Conservation (phyloP, 2,113 vertebrate species). For the Platichthys flesus region DNA sequence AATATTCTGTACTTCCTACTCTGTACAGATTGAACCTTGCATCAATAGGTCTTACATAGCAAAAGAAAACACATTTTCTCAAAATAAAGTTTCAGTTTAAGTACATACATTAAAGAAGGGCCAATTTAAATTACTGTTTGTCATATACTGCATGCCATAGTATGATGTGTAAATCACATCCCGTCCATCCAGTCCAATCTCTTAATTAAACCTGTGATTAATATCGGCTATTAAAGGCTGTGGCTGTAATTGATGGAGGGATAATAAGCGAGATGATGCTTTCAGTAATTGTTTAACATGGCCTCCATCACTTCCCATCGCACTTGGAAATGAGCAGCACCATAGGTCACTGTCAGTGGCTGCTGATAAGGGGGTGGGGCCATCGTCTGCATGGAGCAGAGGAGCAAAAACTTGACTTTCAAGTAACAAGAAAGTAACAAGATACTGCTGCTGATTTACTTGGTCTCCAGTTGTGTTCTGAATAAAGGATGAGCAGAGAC, state of each 20-base stretch:
- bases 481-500: neutral
- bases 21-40: too few relatives aligned
- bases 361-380: neutral
- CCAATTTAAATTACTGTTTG: conserved; percentile 7
- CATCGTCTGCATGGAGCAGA: neutral
- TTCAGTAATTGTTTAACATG: conserved; percentile 38
- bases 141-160: neutral
- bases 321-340: neutral
- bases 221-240: conserved; percentile 16
- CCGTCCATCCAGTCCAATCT: conserved; percentile 12
- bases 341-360: neutral
- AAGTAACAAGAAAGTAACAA: too few relatives aligned
- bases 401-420: too few relatives aligned
- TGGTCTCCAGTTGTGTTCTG: neutral
- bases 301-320: conserved; percentile 8
- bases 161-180: neutral
- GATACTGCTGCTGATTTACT: too few relatives aligned
- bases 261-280: conserved; percentile 20
- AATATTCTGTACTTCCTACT: too few relatives aligned
- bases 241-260: conserved; percentile 21
- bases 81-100: too few relatives aligned
- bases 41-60: too few relatives aligned
- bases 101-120: too few relatives aligned
- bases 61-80: too few relatives aligned
- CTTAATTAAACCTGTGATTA: conserved; percentile 37